phyloP scores from a whole-genome alignment of 2,113 vertebrate genomes.

The Scortum barcoo region DNA sequence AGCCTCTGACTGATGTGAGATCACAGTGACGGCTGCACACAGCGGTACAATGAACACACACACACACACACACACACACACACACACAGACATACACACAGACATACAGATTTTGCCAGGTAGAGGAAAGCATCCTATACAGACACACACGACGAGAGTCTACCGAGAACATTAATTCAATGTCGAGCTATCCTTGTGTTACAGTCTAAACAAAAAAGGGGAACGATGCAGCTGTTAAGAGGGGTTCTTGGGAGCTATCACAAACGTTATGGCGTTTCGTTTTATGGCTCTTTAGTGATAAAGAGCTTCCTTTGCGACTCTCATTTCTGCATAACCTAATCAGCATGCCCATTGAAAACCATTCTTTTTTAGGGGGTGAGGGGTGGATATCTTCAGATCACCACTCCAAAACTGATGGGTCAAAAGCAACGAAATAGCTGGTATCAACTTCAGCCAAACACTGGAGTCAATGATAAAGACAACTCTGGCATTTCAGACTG shows the following conservation, averaged over 20 bases:
- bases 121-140: conserved; percentile 32
- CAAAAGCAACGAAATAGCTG: conserved; percentile 12
- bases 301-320: conserved; percentile 14
- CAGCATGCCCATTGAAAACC: conserved; percentile 19
- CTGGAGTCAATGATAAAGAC: conserved; percentile 58
- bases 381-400: conserved; percentile 46
- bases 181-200: background rate
- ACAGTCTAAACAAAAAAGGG: conserved; percentile 17
- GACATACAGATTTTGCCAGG: conserved; percentile 62
- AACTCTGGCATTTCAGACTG: conserved; percentile 67
- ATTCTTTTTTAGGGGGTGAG: background rate
- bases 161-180: background rate
- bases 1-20: conserved; percentile 79
- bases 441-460: conserved; percentile 49
- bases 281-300: background rate
- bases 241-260: background rate
- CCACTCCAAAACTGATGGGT: conserved; percentile 25
- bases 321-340: background rate
- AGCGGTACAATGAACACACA: conserved; percentile 24
- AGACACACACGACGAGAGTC: conserved; percentile 31
- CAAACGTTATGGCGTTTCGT: conserved; percentile 11
- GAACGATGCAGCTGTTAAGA: background rate
- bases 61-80: conserved; percentile 56
- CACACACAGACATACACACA: conserved; percentile 45
- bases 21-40: conserved; percentile 76